Conservation (phyloP, 53 echinoderm and acorn worm genomes). For the Mesocentrotus franciscanus region DNA sequence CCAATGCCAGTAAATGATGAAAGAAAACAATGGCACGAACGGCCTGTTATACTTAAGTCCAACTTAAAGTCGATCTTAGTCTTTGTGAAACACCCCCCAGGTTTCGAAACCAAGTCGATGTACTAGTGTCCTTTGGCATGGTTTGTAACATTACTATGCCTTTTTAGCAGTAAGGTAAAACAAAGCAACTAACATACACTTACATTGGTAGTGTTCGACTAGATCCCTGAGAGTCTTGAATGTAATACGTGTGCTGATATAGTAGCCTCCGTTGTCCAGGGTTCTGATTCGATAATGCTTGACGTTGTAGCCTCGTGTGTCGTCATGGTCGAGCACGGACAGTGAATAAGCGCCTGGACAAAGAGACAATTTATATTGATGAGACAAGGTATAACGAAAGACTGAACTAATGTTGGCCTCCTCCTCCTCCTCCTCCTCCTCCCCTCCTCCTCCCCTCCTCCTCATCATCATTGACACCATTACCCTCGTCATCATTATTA, state of each 20-base stretch:
- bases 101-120: too few relatives aligned
- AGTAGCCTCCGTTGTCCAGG: constrained; percentile 97
- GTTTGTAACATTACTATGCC: too few relatives aligned
- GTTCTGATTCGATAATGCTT: constrained; percentile 95
- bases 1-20: too few relatives aligned
- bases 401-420: not conserved
- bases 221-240: constrained; percentile 92
- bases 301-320: constrained; percentile 88
- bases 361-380: not conserved
- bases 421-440: not conserved
- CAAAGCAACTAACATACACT: not conserved
- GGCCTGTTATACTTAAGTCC: too few relatives aligned
- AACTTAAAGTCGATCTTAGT: too few relatives aligned
- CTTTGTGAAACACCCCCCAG: too few relatives aligned
- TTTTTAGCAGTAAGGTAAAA: too few relatives aligned
- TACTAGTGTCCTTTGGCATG: too few relatives aligned
- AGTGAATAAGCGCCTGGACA: constrained; percentile 94
- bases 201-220: constrained; percentile 93
- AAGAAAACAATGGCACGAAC: too few relatives aligned
- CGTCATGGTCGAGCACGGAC: constrained; percentile 95
- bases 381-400: not conserved
- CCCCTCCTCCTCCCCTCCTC: not conserved
- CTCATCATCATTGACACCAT: not conserved
- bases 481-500: not conserved
- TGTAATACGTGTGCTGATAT: constrained; percentile 94